Evolutionary conservation across 2,113 vertebrate genomes (phyloP), one percentile per base, ranked within the genome.

Genomic region (Phylloscopus whistleri): DNA sequence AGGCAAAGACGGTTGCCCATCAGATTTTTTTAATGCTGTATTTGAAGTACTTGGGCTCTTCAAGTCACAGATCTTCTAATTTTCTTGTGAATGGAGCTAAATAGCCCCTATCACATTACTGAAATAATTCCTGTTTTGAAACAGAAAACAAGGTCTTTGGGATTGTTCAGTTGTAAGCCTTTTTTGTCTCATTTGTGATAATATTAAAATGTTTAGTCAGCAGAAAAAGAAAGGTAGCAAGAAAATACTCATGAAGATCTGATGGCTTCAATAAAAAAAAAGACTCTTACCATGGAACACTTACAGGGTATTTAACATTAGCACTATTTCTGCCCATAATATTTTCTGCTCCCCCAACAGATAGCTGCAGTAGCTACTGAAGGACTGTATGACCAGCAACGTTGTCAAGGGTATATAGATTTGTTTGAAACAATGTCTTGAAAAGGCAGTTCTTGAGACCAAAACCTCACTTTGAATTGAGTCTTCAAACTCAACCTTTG

Each of bases 141-240:
- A 95, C 68, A 84, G 86, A 94, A 96, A 92, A 88, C 95, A 96
- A 96, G n/a, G 66, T 82, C 58, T 93, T 76, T 43, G 59, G 80
- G 72, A 74, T 72, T 95, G 74, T 89, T 96, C 80, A 96, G 33
- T 83, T 95, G 87, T 79, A 77, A 90, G 48, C 39, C 62, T 84
- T 81, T 82, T 97, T 97, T 86, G 83, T 63, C 79, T 97, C 68
- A 95, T 93, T 91, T 80, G 66, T 86, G 90, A 68, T 83, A 94
- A 94, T 77, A 83, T 55, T 24, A 80, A 95, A 95, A 81, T 84
- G 77, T 94, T 95, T 95, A 68, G 13, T 62, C 91, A 94, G 66
- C 52, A 91, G 72, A 76, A 96, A 92, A 92, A 90, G 31, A 52
- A 94, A 89, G 58, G 23, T 77, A 91, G 62, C 51, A 67, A 95